phyloP scores from a whole-genome alignment of 2,888 invertebrate genomes.

The Apamea epomidion region DNA sequence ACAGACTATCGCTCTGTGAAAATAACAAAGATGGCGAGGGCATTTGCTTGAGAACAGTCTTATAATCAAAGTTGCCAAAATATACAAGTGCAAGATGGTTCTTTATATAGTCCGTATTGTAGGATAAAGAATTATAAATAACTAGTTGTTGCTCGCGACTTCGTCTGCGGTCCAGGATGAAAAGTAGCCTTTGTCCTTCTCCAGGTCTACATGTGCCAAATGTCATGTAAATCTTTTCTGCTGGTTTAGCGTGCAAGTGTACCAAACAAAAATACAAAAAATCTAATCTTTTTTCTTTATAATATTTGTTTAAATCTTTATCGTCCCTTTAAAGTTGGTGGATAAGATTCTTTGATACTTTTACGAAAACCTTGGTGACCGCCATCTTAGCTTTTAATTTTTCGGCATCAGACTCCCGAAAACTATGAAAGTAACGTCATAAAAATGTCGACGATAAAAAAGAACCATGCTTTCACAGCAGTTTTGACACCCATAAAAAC shows the following conservation, averaged over 20 bases:
- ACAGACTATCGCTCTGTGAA: too few species aligned
- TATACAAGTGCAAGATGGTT: neutral
- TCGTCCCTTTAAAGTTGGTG: neutral
- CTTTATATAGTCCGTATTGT: neutral
- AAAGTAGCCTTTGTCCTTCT: too few species aligned
- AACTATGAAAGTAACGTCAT: neutral
- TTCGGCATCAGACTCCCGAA: neutral
- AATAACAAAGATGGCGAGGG: neutral
- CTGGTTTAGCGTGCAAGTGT: too few species aligned
- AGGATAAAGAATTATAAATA: neutral
- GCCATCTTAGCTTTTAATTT: neutral
- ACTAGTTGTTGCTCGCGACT: neutral
- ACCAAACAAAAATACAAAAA: too few species aligned
- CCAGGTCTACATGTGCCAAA: too few species aligned
- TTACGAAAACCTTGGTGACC: too few species aligned
- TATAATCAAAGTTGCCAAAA: neutral
- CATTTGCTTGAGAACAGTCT: neutral
- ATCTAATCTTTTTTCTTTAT: too few species aligned
- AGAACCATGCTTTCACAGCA: neutral
- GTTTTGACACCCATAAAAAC: neutral
- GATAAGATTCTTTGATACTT: neutral
- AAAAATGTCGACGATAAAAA: neutral
- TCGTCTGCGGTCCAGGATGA: too few species aligned
- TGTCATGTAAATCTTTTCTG: too few species aligned
- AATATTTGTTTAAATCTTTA: neutral